Base-by-base conservation (phyloP, 2,888 invertebrate genomes). In the Drosophila sordidapex region DNA sequence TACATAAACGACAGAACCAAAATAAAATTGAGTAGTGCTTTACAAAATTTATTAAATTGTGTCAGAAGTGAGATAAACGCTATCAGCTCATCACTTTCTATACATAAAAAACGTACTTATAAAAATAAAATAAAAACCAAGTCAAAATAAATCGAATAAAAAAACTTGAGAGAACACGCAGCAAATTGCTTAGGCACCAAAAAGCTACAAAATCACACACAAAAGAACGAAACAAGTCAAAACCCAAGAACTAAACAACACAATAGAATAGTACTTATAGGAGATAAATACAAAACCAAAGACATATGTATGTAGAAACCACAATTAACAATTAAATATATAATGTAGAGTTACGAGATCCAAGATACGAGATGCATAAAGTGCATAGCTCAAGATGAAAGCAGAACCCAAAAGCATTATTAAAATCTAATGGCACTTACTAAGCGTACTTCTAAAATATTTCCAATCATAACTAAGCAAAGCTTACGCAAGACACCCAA, bases 131-230 rank as follows among this genome's bases (percentile, higher is more conserved):
- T 8, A 61, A 54, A 72, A 76, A 71, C 38, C 57, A 72, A 69
- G 70, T 38, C 31, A 69, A 60, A 59, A 48, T 27, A 65, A 64
- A 48, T 69, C 38, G 58, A 72, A 70, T 64, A 74, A 72, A 61
- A 68, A 67, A 71, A 70, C 67, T 82, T 82, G 72, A 79, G 58
- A 73, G 52, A 73, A 81, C 90, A 88, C 89, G 81, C 90, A 90
- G 89, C 81, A 88, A 82, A 81, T 82, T 88, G 87, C 90, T 88
- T 88, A 86, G 74, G 89, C 90, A 90, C 90, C 87, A 90, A 81
- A 76, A 83, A 88, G 90, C 82, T 90, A 90, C 89, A 88, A 87
- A 87, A 76, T 73, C 78, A 83, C 66, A 85, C 74, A 83, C 68
- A 63, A 72, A 70, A 73, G 64, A 73, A 80, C 63, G 66, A 75